phyloP scores from a whole-genome alignment of 2,797 vertebrate species.

The Eidolon dupreanum region DNA sequence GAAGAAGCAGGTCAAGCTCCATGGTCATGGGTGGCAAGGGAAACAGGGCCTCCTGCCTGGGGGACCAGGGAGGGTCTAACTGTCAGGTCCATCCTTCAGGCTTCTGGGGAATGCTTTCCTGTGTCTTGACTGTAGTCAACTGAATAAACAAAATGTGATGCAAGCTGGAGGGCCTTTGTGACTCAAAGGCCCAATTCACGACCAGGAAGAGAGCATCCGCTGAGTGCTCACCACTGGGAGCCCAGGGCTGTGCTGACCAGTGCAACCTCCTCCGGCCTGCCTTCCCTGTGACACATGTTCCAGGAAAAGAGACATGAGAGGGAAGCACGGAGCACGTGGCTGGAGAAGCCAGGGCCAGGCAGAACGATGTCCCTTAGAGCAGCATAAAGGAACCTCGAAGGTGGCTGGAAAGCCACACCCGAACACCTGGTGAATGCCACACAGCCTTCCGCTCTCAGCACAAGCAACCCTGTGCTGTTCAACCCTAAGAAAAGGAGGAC shows the following conservation, averaged over 20 bases:
- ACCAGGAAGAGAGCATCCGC: background rate
- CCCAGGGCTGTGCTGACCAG: background rate
- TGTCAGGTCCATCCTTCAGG: background rate
- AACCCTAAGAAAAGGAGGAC: background rate
- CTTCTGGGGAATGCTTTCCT: background rate
- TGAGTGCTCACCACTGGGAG: fast-evolving
- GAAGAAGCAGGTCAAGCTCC: background rate
- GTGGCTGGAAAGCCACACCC: background rate
- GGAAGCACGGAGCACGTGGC: fast-evolving
- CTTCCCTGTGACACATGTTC: fast-evolving
- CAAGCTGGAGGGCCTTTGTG: background rate
- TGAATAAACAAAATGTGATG: fast-evolving
- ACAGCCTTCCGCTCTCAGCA: background rate
- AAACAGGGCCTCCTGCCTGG: background rate
- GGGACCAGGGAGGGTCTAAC: background rate
- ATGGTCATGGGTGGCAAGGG: fast-evolving
- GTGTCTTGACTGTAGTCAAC: too few species aligned
- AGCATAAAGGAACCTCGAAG: background rate
- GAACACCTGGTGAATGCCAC: fast-evolving
- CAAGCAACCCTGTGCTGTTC: too few species aligned
- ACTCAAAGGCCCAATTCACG: background rate
- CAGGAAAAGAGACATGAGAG: background rate
- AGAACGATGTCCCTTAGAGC: background rate
- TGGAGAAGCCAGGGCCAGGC: background rate
- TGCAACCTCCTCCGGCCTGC: background rate